A percentile compares a stretch with the other conserved stretches of the same genome.
phyloP scores from a whole-genome alignment of 2,797 vertebrate genomes.

The Meda fulgida region DNA sequence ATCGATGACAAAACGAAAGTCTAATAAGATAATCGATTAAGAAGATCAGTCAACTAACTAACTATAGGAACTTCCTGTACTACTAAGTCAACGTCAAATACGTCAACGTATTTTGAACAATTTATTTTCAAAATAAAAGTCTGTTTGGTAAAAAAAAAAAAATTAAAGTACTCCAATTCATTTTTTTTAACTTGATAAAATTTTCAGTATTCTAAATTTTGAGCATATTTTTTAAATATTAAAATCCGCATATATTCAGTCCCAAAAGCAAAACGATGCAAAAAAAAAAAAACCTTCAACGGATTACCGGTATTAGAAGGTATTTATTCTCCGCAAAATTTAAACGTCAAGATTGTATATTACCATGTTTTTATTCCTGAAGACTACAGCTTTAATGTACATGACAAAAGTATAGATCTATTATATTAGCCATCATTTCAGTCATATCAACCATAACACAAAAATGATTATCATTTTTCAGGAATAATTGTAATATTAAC shows the following conservation, averaged over 20 bases:
- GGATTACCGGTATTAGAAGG: too few relatives aligned
- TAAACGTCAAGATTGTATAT: too few relatives aligned
- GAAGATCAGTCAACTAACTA: constrained; percentile 1
- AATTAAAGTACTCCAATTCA: background rate
- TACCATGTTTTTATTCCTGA: too few relatives aligned
- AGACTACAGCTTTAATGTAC: too few relatives aligned
- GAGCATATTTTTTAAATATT: too few relatives aligned
- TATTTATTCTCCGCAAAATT: too few relatives aligned
- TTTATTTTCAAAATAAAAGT: constrained; percentile 26
- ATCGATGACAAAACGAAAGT: background rate
- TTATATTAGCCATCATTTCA: background rate
- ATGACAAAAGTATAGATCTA: background rate
- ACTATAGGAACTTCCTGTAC: constrained; percentile 30
- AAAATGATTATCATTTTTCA: background rate
- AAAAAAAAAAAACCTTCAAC: too few relatives aligned
- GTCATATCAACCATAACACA: background rate
- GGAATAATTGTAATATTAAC: background rate
- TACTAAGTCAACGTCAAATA: background rate
- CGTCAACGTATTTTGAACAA: background rate
- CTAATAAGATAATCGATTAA: background rate
- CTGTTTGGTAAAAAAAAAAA: background rate
- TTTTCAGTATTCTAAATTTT: too few relatives aligned
- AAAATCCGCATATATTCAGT: too few relatives aligned
- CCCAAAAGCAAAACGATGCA: too few relatives aligned
- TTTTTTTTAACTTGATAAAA: too few relatives aligned